Evolutionary conservation across 2,888 invertebrate species (phyloP), one percentile per base, ranked within the genome.

Genomic region (Anthrax anthrax): DNA sequence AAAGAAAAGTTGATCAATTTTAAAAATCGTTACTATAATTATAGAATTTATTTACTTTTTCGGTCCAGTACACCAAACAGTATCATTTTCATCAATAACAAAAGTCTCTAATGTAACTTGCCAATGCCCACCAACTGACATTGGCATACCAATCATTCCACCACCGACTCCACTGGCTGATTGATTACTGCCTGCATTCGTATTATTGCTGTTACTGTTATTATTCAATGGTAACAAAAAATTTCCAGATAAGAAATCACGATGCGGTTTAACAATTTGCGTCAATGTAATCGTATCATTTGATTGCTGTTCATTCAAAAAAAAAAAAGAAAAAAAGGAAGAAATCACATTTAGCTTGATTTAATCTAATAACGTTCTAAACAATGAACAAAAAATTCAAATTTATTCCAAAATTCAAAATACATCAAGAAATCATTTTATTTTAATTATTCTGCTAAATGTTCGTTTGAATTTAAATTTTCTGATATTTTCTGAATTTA

Each of bases 241-340:
- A 64, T 90, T 90, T 1, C 90, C 88, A 0, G 88, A 85, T 67
- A 96, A 91, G 72, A 94, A 95, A 63, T 96, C 95, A 27, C 90
- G 81, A 58, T 92, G 88, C 0, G 94, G 94, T 12, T 80, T 77
- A 3, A 91, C 90, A 0, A 81, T 85, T 65, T 91, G 89, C 23
- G 80, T 81, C 44, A 88, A 72, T 1, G 72, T 72, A 10, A 76
- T 68, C 1, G 60, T 63, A 44, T 69, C 69, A 42, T 55, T 63
- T 18, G 53, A 45, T n/a, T 57, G 52, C 52, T 57, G n/a, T 4
- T n/a, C n/a, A n/a, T n/a, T n/a, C n/a, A n/a, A n/a, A n/a, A n/a
- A n/a, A n/a, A n/a, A n/a, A n/a, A n/a, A 46, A 49, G 32, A n/a
- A 38, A 14, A 34, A 17, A 13, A n/a, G n/a, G n/a, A n/a, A n/a